Evolutionary conservation across 2,888 invertebrate species (phyloP), one percentile per base, ranked within the genome.

Genomic region (Hemicrepidius hirtus): DNA sequence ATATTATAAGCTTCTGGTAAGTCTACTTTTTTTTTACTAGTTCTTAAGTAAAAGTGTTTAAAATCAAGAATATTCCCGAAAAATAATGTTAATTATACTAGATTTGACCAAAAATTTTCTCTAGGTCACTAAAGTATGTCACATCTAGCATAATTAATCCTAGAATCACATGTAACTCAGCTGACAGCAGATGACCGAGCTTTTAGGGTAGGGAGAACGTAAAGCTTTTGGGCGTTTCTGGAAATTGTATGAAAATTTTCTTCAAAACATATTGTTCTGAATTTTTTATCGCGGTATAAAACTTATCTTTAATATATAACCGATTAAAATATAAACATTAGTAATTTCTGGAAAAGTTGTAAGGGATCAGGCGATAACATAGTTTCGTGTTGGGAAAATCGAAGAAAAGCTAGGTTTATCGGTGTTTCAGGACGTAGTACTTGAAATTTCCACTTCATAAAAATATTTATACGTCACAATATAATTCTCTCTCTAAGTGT

Each of bases 1-100:
- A 82, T 82, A 81, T 24, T 81, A 83, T 82, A 84, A 84, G 82
- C 83, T 84, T 84, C 82, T 82, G 85, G 85, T 85, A 77, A 85
- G 85, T 85, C 79, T 76, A 62, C 32, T 60, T 60, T 63, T 24
- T 57, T 59, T 53, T 55, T 59, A 63, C 10, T 44, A 37, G 32
- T 16, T 49, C 44, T 16, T 24, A 59, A 49, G 53, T 44, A 60
- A 72, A 66, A 28, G 32, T 5, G 16, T 18, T 35, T 40, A 49
- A 68, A 46, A 20, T 46, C 10, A 35, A 6, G 13, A 53, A 32
- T 21, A 24, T 13, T 53, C 0, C 12, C n/a, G 3, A 35, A 50
- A 53, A 65, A 41, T 40, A 24, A 24, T 5, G 24, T 24, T 24
- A 24, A 24, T 24, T 24, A 24, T 32, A 40, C 53, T 21, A 32